Evolutionary conservation across 2,797 vertebrate genomes (phyloP).

Genomic region (Tinamus major): DNA sequence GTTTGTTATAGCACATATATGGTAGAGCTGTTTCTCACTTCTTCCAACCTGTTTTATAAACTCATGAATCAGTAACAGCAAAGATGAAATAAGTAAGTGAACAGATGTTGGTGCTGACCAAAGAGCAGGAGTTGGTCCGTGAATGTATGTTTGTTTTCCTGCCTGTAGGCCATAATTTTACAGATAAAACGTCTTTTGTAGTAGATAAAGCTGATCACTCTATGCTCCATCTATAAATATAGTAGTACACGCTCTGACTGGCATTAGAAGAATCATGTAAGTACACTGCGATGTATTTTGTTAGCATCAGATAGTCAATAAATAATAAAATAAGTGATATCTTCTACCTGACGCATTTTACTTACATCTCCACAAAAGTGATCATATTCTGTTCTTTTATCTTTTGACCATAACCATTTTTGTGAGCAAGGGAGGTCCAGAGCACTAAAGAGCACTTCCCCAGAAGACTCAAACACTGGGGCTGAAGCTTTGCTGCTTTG

Average conservation of each 20-base stretch:
- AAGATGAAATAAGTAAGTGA: slow-evolving; percentile 47
- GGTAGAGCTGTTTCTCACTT: not conserved
- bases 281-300: not conserved
- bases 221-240: not conserved
- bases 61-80: not conserved
- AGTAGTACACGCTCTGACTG: not conserved
- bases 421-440: not conserved
- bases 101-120: not conserved
- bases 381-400: not conserved
- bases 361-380: slow-evolving; percentile 2
- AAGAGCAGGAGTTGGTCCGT: not conserved
- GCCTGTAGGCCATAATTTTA: not conserved
- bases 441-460: not conserved
- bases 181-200: not conserved
- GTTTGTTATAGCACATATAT: not conserved
- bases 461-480: not conserved
- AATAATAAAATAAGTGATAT: not conserved
- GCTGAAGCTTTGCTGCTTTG: not conserved
- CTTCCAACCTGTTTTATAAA: slow-evolving; percentile 27
- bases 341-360: slow-evolving; percentile 1
- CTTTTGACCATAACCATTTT: slow-evolving; percentile 20
- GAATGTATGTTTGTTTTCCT: not conserved
- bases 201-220: slow-evolving; percentile 28
- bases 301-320: slow-evolving; percentile 11
- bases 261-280: not conserved